A percentile compares a stretch with the other conserved stretches of the same genome.
These are phyloP conservation scores for Calidris pygmaea DNA, from an alignment of 2,113 vertebrate species.

Conservation along the genomic window DNA sequence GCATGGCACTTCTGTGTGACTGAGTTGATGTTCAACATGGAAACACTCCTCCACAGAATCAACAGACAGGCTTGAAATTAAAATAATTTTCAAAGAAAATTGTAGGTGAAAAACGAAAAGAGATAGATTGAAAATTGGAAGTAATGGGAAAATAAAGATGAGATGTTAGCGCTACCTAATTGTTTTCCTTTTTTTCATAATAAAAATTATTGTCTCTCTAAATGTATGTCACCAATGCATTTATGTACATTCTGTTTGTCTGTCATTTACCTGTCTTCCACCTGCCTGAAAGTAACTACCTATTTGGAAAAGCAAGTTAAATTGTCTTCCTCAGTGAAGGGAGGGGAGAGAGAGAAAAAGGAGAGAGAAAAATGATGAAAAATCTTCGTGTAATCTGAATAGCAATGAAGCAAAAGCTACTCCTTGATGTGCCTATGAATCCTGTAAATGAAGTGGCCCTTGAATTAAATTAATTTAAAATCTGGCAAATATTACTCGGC, in stretches of 20 bases:
- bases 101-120: conserved; percentile 68
- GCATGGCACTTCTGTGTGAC: background rate
- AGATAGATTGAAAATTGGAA: conserved; percentile 68
- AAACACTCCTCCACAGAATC: conserved; percentile 56
- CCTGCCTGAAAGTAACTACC: conserved; percentile 70
- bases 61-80: conserved; percentile 62
- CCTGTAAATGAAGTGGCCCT: conserved; percentile 84
- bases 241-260: conserved; percentile 73
- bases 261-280: conserved; percentile 74
- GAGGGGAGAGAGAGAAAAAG: conserved; percentile 57
- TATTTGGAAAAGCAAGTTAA: conserved; percentile 73
- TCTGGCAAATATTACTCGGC: conserved; percentile 83
- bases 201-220: conserved; percentile 69
- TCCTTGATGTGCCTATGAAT: conserved; percentile 78
- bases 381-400: conserved; percentile 75
- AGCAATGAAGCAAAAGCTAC: conserved; percentile 77
- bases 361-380: conserved; percentile 67
- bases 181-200: conserved; percentile 70
- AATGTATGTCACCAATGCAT: conserved; percentile 62
- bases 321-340: conserved; percentile 65
- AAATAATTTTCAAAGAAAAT: conserved; percentile 58
- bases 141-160: conserved; percentile 71
- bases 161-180: conserved; percentile 68
- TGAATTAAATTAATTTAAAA: conserved; percentile 88
- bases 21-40: background rate